Base-by-base conservation (phyloP, 2,113 vertebrate species). In the Ictalurus punctatus region DNA sequence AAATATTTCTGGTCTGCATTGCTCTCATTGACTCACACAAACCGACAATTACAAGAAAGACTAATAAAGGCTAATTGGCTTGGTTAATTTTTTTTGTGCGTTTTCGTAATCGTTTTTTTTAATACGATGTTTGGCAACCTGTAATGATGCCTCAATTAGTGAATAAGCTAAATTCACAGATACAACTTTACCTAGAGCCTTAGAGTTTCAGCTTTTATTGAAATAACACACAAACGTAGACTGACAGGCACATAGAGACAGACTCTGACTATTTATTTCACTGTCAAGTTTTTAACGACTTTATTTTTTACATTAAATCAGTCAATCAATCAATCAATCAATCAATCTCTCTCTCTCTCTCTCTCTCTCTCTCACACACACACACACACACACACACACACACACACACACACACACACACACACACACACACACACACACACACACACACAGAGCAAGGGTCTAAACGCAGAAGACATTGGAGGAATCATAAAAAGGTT, bases 401-500 rank as follows among this genome's bases (percentile, higher is more conserved):
- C 37, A 40, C 37, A 40, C 37, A 40, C 37, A 40, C 37, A 40
- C 37, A 40, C 37, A 40, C 37, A 40, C 37, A 40, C 37, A 67
- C 14, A 23, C 37, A 76, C 21, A 76, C 73, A 44, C 37, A 76
- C 37, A 23, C 67, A 71, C 67, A 34, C 13, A 34, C 37, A 25
- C 8, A 23, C 37, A 44, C 8, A 44, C 14, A 76, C 19, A 76
- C 37, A 37, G 2, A 3, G 30, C 16, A 73, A 73, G 1, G 21
- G 6, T 34, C 83, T 27, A 83, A 30, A 44, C 25, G 19, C 48
- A 52, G 10, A 76, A 16, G 7, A 78, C 21, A 34, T 78, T 61
- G 25, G 63, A 78, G 54, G 19, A 40, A 78, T 86, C 85, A 83
- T 27, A 14, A 65, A 85, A 48, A 48, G 56, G 10, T 76, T 74